Evolutionary conservation across 2,888 invertebrate genomes (phyloP).

Genomic region (Cybosia mesomella): DNA sequence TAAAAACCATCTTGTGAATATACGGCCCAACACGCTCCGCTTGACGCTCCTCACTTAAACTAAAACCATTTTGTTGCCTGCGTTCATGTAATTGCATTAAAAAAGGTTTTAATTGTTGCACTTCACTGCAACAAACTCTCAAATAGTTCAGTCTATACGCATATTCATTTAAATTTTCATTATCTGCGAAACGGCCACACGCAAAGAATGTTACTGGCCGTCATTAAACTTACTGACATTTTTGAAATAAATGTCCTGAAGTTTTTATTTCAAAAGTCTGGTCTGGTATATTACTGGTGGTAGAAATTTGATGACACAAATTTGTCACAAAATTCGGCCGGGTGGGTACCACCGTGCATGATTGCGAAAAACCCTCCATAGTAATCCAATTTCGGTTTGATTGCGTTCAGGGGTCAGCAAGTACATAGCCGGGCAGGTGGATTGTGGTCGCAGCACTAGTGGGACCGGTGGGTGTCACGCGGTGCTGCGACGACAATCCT

Average conservation of each 20-base stretch:
- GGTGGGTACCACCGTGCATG: too few relatives aligned
- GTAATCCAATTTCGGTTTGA: too few relatives aligned
- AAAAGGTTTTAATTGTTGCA: conserved; percentile 51
- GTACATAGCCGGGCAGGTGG: too few relatives aligned
- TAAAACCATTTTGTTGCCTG: conserved; percentile 8
- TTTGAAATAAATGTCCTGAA: conserved; percentile 3
- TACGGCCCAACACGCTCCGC: background rate
- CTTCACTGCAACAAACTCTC: conserved; percentile 44
- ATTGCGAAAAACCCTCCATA: too few relatives aligned
- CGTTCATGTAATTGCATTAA: conserved; percentile 26
- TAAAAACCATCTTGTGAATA: background rate
- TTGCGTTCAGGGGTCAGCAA: too few relatives aligned
- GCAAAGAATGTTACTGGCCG: conserved; percentile 8
- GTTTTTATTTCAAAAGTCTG: background rate
- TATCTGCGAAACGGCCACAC: conserved; percentile 45
- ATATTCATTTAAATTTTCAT: conserved; percentile 41
- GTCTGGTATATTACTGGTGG: too few relatives aligned
- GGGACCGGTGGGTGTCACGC: too few relatives aligned
- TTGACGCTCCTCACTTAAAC: background rate
- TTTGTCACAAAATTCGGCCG: too few relatives aligned
- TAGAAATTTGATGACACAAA: too few relatives aligned
- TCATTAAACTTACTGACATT: background rate
- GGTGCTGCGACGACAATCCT: too few relatives aligned
- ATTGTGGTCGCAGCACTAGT: too few relatives aligned
- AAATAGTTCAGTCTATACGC: conserved; percentile 39